Conservation (phyloP, 2,888 invertebrate species). For the Yponomeuta plumbellus region DNA sequence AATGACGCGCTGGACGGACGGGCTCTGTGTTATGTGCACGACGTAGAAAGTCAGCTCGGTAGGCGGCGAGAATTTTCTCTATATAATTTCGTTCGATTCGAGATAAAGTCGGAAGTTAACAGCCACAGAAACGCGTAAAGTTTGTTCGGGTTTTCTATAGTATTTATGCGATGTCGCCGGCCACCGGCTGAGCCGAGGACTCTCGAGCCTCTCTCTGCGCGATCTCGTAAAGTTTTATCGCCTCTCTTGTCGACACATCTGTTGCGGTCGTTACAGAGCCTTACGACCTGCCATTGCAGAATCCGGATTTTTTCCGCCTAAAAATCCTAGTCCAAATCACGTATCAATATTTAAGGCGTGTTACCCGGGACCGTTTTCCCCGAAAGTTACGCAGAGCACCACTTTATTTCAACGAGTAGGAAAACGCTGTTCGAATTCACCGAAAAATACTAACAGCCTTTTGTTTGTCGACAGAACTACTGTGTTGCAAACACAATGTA, state of each 20-base stretch:
- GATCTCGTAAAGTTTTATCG: constrained; percentile 43
- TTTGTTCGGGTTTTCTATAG: not conserved
- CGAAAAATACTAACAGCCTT: not conserved
- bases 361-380: not conserved
- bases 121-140: not conserved
- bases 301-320: constrained; percentile 2
- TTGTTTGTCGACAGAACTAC: not conserved
- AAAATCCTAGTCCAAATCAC: not conserved
- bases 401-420: not conserved
- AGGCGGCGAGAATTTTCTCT: too few species aligned
- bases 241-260: constrained; percentile 37
- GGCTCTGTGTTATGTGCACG: not conserved
- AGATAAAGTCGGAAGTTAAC: not conserved
- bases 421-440: not conserved
- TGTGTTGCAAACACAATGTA: not conserved
- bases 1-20: not conserved
- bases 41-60: not conserved
- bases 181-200: not conserved
- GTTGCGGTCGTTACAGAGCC: constrained; percentile 36
- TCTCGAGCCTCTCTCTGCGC: not conserved
- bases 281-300: constrained; percentile 8
- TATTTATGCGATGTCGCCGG: not conserved
- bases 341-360: not conserved
- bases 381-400: not conserved
- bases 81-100: too few species aligned